Percentiles rank a stretch among this genome's conserved stretches.
These are phyloP conservation scores for Enteromius argenteus DNA, from an alignment of 2,797 vertebrate genomes.

Conservation along the genomic window DNA sequence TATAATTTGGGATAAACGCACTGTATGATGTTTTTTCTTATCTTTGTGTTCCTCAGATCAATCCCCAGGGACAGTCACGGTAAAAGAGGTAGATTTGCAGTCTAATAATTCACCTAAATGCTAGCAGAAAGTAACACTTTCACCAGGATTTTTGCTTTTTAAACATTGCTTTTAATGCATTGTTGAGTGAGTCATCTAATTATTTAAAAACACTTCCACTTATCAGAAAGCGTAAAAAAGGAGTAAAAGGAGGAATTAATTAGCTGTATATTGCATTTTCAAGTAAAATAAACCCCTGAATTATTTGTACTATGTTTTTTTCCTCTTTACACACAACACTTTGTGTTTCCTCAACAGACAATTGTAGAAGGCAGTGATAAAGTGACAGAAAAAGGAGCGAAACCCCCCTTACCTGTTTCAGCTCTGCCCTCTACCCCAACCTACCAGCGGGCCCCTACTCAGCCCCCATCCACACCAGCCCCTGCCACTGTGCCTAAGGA, in stretches of 20 bases:
- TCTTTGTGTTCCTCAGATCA: slow-evolving; percentile 52
- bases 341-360: slow-evolving; percentile 60
- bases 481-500: slow-evolving; percentile 61
- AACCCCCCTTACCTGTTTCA: slow-evolving; percentile 48
- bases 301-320: not conserved
- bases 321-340: not conserved
- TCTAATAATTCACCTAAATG: not conserved
- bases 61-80: slow-evolving; percentile 38
- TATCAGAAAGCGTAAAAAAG: not conserved
- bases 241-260: not conserved
- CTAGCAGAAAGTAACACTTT: not conserved
- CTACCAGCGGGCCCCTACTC: slow-evolving; percentile 46
- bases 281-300: not conserved
- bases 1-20: not conserved
- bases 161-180: not conserved
- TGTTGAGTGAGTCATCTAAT: slow-evolving; percentile 4
- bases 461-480: slow-evolving; percentile 54
- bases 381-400: slow-evolving; percentile 41
- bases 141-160: not conserved
- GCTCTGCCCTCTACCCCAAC: slow-evolving; percentile 50
- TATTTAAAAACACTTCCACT: not conserved
- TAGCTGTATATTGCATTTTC: not conserved
- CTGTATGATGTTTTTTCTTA: slow-evolving; percentile 14
- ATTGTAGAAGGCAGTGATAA: slow-evolving; percentile 65
- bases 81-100: slow-evolving; percentile 60